phyloP scores from a whole-genome alignment of 2,113 vertebrate genomes.

The Entomyzon cyanotis region DNA sequence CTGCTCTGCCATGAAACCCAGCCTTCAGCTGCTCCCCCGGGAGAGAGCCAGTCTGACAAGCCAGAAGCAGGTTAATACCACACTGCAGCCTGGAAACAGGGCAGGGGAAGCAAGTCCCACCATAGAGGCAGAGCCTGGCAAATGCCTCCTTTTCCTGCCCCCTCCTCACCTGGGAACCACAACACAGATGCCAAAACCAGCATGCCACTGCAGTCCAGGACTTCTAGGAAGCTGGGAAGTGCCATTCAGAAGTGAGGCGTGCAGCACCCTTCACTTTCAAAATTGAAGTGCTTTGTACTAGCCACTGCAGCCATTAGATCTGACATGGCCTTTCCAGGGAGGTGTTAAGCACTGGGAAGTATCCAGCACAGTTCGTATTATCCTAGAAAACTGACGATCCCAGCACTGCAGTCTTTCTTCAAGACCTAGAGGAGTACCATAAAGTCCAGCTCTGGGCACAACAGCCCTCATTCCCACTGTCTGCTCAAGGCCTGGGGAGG shows the following conservation, averaged over 20 bases:
- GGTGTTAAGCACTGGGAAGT: background rate
- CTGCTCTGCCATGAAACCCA: background rate
- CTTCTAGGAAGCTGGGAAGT: background rate
- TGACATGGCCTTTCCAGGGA: background rate
- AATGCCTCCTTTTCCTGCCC: background rate
- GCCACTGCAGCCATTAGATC: background rate
- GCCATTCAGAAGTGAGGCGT: fast-evolving
- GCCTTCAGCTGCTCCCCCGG: background rate
- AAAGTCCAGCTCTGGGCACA: background rate
- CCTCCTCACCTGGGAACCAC: background rate
- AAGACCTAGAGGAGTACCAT: background rate
- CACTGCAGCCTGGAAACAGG: background rate
- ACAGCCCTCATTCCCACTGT: fast-evolving
- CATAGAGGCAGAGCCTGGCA: background rate
- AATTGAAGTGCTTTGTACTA: background rate
- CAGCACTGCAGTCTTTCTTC: background rate
- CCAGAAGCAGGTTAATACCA: background rate
- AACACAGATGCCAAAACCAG: background rate
- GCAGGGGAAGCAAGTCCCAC: background rate
- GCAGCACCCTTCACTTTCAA: background rate
- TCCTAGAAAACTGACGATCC: background rate
- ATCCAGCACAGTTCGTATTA: background rate
- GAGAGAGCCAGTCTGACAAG: background rate
- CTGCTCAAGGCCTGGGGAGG: fast-evolving
- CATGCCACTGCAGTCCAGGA: background rate